Evolutionary conservation across 2,888 invertebrate species (phyloP), one percentile per base, ranked within the genome.

Genomic region (Ectropis crepuscularia): DNA sequence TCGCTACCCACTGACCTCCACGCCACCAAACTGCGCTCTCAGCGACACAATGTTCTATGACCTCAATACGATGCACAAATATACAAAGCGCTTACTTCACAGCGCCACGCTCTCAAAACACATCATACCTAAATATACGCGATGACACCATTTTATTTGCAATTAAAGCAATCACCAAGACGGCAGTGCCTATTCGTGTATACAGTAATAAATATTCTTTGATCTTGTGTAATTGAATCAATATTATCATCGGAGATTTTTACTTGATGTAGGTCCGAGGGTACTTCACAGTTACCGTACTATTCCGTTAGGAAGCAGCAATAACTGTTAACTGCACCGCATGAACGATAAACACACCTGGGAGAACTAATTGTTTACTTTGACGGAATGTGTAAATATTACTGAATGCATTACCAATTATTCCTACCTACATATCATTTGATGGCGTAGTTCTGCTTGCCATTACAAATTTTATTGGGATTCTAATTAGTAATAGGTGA

Each of bases 21-120:
- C 74, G 74, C 69, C 75, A 78, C 75, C 74, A 78, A 82, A 82
- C 80, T 79, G 74, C 79, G 76, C 79, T 85, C 85, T 82, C 82
- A 82, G 77, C 79, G 72, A 71, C 72, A 77, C 83, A 83, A 77
- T 79, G 76, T 75, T 77, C 73, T 75, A 76, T 77, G 85, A 77
- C 86, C 83, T 85, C 81, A 78, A 82, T 71, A 60, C 39, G 66
- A 64, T 68, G 70, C 69, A 67, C 61, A 59, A 57, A 53, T 67
- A 63, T 61, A 69, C 53, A 61, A 61, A 58, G 57, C 58, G 61
- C 57, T 55, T 53, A 16, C 57, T 47, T 58, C 45, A 38, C 48
- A 36, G 43, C 61, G 61, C 47, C 66, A 54, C 54, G 48, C 47
- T 60, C 55, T 62, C 60, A 51, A 51, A 53, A 59, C 65, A 67